Evolutionary conservation across 2,113 vertebrate genomes (phyloP).

Genomic region (Hemiscyllium ocellatum): DNA sequence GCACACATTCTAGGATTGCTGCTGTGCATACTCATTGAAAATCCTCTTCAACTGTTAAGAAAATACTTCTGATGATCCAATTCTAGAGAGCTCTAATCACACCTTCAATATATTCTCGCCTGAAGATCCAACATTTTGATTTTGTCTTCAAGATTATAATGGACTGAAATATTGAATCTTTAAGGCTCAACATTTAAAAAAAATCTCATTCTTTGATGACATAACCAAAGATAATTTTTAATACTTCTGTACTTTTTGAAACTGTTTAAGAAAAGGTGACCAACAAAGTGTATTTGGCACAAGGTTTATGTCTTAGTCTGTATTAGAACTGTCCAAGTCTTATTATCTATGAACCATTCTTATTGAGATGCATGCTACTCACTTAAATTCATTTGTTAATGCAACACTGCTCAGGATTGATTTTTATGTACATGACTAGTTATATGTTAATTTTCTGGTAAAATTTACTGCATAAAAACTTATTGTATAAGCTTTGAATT

Average conservation of each 20-base stretch:
- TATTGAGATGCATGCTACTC: neutral
- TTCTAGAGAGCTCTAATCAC: neutral
- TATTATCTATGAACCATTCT: neutral
- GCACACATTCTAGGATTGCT: constrained; percentile 54
- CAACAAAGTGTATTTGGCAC: neutral
- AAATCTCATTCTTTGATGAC: neutral
- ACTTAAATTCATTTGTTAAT: neutral
- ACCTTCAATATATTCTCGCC: neutral
- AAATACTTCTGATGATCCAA: neutral
- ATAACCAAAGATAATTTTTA: neutral
- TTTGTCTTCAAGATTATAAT: neutral
- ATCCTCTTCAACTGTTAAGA: constrained; percentile 51
- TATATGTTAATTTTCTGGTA: neutral
- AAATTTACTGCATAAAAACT: neutral
- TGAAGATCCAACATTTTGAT: neutral
- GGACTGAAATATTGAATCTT: neutral
- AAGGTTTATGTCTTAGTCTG: neutral
- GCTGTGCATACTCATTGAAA: constrained; percentile 65
- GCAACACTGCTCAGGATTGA: neutral
- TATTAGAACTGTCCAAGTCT: neutral
- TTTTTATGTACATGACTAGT: neutral
- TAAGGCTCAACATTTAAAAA: neutral
- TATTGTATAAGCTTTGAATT: neutral
- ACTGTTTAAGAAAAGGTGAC: neutral
- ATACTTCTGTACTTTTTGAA: neutral